Base-by-base conservation (phyloP, 2,113 vertebrate genomes). In the Poecile atricapillus region DNA sequence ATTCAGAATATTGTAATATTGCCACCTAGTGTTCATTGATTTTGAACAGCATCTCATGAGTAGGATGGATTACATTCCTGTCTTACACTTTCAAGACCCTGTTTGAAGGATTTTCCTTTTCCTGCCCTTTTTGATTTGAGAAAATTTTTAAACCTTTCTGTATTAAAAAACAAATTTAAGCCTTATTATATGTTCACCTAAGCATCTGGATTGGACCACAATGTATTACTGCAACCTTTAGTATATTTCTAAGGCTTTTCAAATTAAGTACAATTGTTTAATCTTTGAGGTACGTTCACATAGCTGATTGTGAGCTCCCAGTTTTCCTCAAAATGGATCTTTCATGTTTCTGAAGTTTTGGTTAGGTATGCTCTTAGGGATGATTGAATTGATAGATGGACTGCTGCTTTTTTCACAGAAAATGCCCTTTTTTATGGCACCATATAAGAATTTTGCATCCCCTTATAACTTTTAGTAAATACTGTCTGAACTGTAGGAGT, bases 11-110 rank as follows among this genome's bases (percentile, higher is more conserved):
- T 11, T 27, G 56, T 67, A 49, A 59, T 75, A 56, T 75, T 94
- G 88, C 80, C 95, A 96, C 73, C 91, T 95, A 8, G 83, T 89
- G 94, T 75, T 84, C 74, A 12, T 30, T 69, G n/a, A 10, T 50
- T 83, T 94, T 80, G 41, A 73, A 65, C 55, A 81, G 55, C 39
- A 65, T 74, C 49, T 20, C 39, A 15, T 13, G 10, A 56, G 19
- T 37, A 50, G 47, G 9, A 15, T 56, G 23, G 56, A 49, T 60
- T 68, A 41, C 0, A 1, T 10, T 89, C 83, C 60, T 44, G 15
- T 47, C 22, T 74, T 74, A 31, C 1, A 30, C 39, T 65, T 62
- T 71, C 56, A 86, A 83, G 44, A 47, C 22, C 9, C 14, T 67
- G 56, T 75, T 70, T 60, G 30, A 80, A 80, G 33, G 20, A 3